Base-by-base conservation (phyloP, 2,888 invertebrate species). In the Charanyca ferruginea region DNA sequence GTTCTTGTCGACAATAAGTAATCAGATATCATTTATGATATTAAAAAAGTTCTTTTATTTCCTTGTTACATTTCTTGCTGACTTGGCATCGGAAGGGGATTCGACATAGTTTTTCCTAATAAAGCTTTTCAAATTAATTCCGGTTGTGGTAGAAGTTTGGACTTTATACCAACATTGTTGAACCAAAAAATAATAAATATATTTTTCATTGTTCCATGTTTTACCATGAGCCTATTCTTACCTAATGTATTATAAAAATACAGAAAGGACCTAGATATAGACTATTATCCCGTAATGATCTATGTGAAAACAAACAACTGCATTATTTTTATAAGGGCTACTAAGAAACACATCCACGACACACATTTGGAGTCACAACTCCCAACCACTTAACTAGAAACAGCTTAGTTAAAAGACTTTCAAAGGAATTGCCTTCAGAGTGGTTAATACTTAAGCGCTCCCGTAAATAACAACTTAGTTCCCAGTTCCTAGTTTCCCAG, bases 401-500 rank as follows among this genome's bases (percentile, higher is more conserved):
- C 49, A 81, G 77, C 69, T 79, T 78, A 73, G 62, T 80, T 80
- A 77, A 77, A 72, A 80, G 77, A 83, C 83, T 87, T 86, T 83
- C 81, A 79, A 85, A 86, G 83, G 88, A 88, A 89, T 87, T 81
- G 83, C 81, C 79, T 76, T 63, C 67, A 68, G 13, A 72, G 76
- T 79, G 77, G 76, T 84, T 86, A 86, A 88, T 83, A 84, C 77
- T 69, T 78, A 81, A 87, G 84, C 87, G 87, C 86, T 88, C 79
- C 73, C 81, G 83, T 90, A 89, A 90, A 90, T 91, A 90, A 88
- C 84, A 86, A 87, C 84, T 86, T 85, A 88, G 85, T 85, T 82
- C 85, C 81, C 66, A 75, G 72, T 45, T 44, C 45, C 73, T 66
- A 66, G 64, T 66, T 84, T 79, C 85, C 82, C 66, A 54, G 74